Evolutionary conservation across 1,140 invertebrate genomes (phyloP).

Genomic region (Lanistes nyassanus): DNA sequence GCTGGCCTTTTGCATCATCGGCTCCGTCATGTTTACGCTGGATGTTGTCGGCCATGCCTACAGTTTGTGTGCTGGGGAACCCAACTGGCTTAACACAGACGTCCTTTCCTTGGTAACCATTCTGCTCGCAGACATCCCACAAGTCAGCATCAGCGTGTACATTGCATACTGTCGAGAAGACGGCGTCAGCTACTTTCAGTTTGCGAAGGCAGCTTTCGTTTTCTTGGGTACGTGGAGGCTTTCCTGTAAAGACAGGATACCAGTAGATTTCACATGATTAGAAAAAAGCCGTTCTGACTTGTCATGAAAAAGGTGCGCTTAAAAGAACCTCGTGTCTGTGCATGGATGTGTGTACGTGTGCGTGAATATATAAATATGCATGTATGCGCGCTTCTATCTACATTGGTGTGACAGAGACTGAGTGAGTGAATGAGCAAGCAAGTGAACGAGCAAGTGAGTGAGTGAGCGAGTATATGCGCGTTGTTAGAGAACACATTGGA

Average conservation of each 20-base stretch:
- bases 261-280: too few species aligned
- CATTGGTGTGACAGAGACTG: neutral
- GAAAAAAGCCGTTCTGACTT: too few species aligned
- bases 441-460: neutral
- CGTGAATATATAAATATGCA: too few species aligned
- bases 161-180: conserved; percentile 54
- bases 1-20: conserved; percentile 53
- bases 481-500: neutral
- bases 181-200: conserved; percentile 54
- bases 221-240: conserved; percentile 32
- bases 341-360: neutral
- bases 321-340: too few species aligned
- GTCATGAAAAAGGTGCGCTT: too few species aligned
- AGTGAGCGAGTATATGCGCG: too few species aligned
- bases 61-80: conserved; percentile 36
- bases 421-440: neutral
- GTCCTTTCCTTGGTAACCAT: conserved; percentile 45
- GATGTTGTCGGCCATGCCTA: conserved; percentile 36
- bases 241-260: too few species aligned
- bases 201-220: conserved; percentile 48
- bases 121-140: conserved; percentile 56
- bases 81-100: conserved; percentile 44
- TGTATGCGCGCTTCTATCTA: neutral
- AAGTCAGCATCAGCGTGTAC: conserved; percentile 47
- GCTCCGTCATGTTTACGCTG: conserved; percentile 25